Evolutionary conservation across 2,797 vertebrate genomes (phyloP).

Genomic region (Lacerta agilis): DNA sequence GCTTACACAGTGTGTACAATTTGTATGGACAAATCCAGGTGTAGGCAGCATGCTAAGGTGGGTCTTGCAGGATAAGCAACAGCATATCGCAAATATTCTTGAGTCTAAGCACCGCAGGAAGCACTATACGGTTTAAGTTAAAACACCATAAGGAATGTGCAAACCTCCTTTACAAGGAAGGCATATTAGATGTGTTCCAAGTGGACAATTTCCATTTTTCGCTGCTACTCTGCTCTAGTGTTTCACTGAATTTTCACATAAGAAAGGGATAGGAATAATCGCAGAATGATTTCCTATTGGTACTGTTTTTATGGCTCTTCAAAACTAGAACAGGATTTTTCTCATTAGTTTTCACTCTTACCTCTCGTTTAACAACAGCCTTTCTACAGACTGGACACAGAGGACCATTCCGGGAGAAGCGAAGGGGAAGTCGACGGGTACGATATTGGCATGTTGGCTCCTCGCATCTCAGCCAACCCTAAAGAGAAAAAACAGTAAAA

Average conservation of each 20-base stretch:
- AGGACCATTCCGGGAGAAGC: conserved; percentile 91
- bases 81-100: background rate
- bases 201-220: background rate
- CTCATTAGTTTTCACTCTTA: conserved; percentile 65
- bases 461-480: conserved; percentile 96
- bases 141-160: background rate
- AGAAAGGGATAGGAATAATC: background rate
- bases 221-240: background rate
- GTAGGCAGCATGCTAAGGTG: background rate
- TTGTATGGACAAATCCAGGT: background rate
- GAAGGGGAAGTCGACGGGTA: conserved; percentile 87
- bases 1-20: background rate
- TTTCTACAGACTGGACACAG: conserved; percentile 90
- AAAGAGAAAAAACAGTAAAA: conserved; percentile 23
- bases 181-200: background rate
- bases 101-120: background rate
- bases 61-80: background rate
- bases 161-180: background rate
- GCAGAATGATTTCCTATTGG: background rate
- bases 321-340: conserved; percentile 16
- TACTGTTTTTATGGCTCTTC: background rate
- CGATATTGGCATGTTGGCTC: conserved; percentile 91
- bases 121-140: background rate
- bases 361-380: conserved; percentile 89
- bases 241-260: background rate